Conservation (phyloP, 1,140 invertebrate species). For the Drosophila bocki region DNA sequence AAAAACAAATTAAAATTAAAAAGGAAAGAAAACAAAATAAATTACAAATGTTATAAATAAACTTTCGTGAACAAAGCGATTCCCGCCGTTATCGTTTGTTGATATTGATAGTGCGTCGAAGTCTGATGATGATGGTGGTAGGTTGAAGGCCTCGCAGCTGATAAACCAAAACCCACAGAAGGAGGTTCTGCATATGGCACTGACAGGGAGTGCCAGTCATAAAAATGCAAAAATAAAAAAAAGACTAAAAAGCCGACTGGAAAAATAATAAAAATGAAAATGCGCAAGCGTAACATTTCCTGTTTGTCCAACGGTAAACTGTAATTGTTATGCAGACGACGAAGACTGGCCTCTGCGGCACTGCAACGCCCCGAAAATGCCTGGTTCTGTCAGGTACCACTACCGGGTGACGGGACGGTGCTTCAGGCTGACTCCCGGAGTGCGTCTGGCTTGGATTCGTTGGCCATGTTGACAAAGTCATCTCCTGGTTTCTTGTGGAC, state of each 20-base stretch:
- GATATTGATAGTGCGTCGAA: constrained; percentile 59
- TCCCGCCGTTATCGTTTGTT: constrained; percentile 60
- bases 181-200: constrained; percentile 13
- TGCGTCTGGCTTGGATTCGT: constrained; percentile 40
- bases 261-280: constrained; percentile 51
- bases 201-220: constrained; percentile 6
- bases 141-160: constrained; percentile 30
- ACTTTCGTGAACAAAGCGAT: constrained; percentile 10
- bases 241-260: neutral
- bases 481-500: constrained; percentile 32
- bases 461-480: constrained; percentile 64
- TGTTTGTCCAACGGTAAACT: constrained; percentile 70
- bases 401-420: neutral
- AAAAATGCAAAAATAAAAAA: constrained; percentile 35
- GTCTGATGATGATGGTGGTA: constrained; percentile 15
- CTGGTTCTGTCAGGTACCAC: neutral
- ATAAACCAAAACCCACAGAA: constrained; percentile 55
- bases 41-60: constrained; percentile 56
- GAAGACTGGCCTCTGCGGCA: constrained; percentile 26
- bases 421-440: constrained; percentile 9
- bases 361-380: constrained; percentile 38
- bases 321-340: constrained; percentile 74
- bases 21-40: constrained; percentile 17
- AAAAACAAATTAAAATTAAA: constrained; percentile 12
- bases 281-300: constrained; percentile 68